Base-by-base conservation (phyloP, 1,140 invertebrate species). In the Papilio aristodemus region DNA sequence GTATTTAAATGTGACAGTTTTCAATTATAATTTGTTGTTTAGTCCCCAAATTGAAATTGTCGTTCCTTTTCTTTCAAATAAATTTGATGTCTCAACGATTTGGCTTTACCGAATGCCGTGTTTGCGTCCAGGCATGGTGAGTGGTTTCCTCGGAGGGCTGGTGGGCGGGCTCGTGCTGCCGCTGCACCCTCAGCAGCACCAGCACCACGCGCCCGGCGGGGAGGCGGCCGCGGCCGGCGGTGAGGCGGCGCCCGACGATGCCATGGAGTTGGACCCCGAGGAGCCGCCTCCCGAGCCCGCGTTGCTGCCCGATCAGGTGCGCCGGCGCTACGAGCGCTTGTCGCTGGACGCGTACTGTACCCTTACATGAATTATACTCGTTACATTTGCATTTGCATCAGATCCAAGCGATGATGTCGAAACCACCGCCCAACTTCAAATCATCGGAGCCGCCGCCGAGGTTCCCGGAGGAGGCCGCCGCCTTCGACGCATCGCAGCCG, bases 361-460 rank as follows among this genome's bases (percentile, higher is more conserved):
- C 10, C 10, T 4, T 4, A 10, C 10, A 39, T 13, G 39, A 13
- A 2, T 7, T 6, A n/a, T 14, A 17, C 4, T 6, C 8, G n/a
- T 14, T n/a, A 8, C 14, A 14, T 14, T 27, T 25, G n/a, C 39
- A 37, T 68, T 71, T 8, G 64, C 32, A 9, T 10, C 79, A 91
- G 85, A 78, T 91, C 2, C 87, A 90, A 80, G 89, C 86, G 41
- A 67, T 92, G 8, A 75, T 92, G 6, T 86, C 88, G 14, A 90
- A 91, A 50, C 91, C 91, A 5, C 91, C 91, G 0, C 91, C 91
- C 0, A 73, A 71, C n/a, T 92, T 92, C 81, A 88, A 86, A 74
- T 64, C 84, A 4, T 74, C 86, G 1, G 88, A 91, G 41, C 91
- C 91, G 0, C 91, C 91, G 6, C 91, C 90, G 0, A 79, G 79